Evolutionary conservation across 2,113 vertebrate genomes (phyloP), one percentile per base, ranked within the genome.

Genomic region (Colinus virginianus): DNA sequence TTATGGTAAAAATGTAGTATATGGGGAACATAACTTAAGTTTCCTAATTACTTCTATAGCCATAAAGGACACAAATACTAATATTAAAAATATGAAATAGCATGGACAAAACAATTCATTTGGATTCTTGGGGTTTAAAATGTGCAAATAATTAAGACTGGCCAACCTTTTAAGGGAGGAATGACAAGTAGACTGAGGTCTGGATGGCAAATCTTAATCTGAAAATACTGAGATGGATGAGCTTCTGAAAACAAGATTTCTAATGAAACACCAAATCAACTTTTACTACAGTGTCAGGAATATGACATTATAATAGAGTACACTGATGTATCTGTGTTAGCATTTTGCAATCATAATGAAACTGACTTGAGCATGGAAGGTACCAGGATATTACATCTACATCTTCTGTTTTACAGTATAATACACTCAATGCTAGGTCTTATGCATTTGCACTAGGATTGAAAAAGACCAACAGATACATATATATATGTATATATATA

Each of bases 181-280:
- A 87, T 78, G 78, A 49, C 17, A 89, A 87, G 78, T 22, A 78
- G 28, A 45, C 36, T 70, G 66, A 74, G 36, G 62, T 90, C 56
- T 62, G 11, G 85, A 56, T 85, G 75, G 74, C 90, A 90, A 92
- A 81, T 90, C 78, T 96, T 34, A 82, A 70, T 25, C 49, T 82
- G 75, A 69, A 92, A 88, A 93, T 83, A n/a, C 34, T 55, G 84
- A 63, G 71, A 92, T 59, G 51, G 34, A 90, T 94, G 89, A 93
- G 42, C 70, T 43, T 81, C 78, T 87, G 87, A 92, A 96, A 96
- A 96, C 95, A 87, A 93, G 78, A 93, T 95, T 96, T 96, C 67
- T 94, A 89, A 87, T 90, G 66, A 89, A 96, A 82, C 49, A 84
- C 45, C 95, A 93, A 94, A 92, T 87, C 95, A 94, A 90, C 81